Base-by-base conservation (phyloP, 2,113 vertebrate genomes). In the Tichodroma muraria region DNA sequence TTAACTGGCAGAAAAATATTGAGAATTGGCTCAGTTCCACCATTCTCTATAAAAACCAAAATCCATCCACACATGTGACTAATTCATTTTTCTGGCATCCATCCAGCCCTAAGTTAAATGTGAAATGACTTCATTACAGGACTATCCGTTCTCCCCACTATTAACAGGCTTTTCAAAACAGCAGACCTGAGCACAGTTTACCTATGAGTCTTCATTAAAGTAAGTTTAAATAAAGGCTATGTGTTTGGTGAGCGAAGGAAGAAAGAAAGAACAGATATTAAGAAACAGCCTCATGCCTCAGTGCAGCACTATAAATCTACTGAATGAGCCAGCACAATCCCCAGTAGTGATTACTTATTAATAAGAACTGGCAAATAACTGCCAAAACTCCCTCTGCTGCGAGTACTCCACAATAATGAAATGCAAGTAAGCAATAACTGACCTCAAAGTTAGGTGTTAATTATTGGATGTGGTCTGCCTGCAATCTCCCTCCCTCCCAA, bases 281-380 rank as follows among this genome's bases (percentile, higher is more conserved):
- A 95, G 92, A 84, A 94, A 89, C 94, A 96, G 80, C 47, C 83
- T 94, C 88, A 89, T 93, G 94, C 94, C 79, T 96, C 92, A 89
- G 92, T 96, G 95, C 96, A 96, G 96, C 92, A 91, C 94, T 94
- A 95, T 96, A 97, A 96, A 97, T 97, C 96, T 94, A 90, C 75
- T 91, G 91, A 96, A 97, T 73, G 92, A 96, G 96, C 89, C 91
- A 93, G 96, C 91, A 90, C 94, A 96, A 94, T 93, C 94, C 96
- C 88, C 96, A 94, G 83, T 44, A 73, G 92, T 94, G 94, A 97
- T 96, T 97, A 97, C 96, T 96, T 97, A 97, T 97, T 97, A 97
- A 97, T 95, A 96, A 88, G 89, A 96, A 95, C 94, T 10, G 19
- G 93, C 90, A 96, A 96, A 83, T 93, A 97, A 89, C 93, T 95